phyloP scores from a whole-genome alignment of 1,140 invertebrate species.

The Phortica variegata region DNA sequence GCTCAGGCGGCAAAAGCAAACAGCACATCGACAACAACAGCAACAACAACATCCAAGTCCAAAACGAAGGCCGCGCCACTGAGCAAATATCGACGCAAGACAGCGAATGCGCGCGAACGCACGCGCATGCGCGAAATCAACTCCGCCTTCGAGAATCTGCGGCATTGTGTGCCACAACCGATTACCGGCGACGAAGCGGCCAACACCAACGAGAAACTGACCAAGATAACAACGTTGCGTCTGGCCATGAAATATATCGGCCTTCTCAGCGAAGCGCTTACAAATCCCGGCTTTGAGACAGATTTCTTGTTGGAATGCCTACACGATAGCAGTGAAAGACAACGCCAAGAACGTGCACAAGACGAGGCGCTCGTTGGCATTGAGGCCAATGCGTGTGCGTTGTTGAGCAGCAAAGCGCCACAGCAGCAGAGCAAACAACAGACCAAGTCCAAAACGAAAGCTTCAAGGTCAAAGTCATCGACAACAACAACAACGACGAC shows the following conservation, averaged over 20 bases:
- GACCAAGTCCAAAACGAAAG: slow-evolving; percentile 20
- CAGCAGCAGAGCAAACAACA: slow-evolving; percentile 1
- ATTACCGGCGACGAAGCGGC: slow-evolving; percentile 52
- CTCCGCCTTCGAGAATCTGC: slow-evolving; percentile 77
- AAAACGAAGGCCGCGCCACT: slow-evolving; percentile 77
- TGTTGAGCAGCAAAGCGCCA: slow-evolving; percentile 16
- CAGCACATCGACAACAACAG: slow-evolving; percentile 18
- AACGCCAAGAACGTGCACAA: slow-evolving; percentile 7
- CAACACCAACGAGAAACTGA: slow-evolving; percentile 70
- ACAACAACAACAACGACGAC: too few species aligned
- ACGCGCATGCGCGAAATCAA: slow-evolving; percentile 87
- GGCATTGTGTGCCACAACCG: slow-evolving; percentile 70
- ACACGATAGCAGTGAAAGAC: slow-evolving; percentile 23
- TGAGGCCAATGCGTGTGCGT: slow-evolving; percentile 11
- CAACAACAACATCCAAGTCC: slow-evolving; percentile 40
- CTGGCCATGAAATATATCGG: slow-evolving; percentile 86
- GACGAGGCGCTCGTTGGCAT: slow-evolving; percentile 23
- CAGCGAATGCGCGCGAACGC: slow-evolving; percentile 84
- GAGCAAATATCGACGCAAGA: slow-evolving; percentile 86
- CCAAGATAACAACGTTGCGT: slow-evolving; percentile 85
- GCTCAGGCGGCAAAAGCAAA: slow-evolving; percentile 7
- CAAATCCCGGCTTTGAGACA: slow-evolving; percentile 38
- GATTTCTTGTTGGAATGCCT: slow-evolving; percentile 43
- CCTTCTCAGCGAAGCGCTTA: slow-evolving; percentile 60
- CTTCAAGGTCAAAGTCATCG: too few species aligned